Evolutionary conservation across 2,113 vertebrate genomes (phyloP), one percentile per base, ranked within the genome.

Genomic region (Pomatostomus ruficeps): DNA sequence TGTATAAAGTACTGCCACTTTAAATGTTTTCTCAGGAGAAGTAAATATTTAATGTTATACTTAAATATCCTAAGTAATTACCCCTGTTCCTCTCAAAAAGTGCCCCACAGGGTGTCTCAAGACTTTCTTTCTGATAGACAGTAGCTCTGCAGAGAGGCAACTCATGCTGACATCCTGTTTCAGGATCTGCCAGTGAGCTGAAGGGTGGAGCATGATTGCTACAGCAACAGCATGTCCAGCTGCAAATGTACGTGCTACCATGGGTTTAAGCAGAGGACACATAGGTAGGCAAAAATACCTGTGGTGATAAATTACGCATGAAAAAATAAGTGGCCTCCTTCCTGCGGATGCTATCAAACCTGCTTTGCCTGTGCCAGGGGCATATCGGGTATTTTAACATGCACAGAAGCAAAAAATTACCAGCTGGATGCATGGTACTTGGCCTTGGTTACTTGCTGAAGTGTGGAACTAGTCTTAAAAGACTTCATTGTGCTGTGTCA

Each of bases 11-110:
- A 85, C 93, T 96, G 94, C 93, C 91, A 96, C 91, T 96, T 97
- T 91, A 94, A 95, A 97, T 92, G 96, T 96, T 97, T 97, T 96
- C 78, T 89, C 84, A 96, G 92, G 88, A 96, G 83, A 95, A 89
- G 95, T 78, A 96, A 97, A 97, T 96, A 96, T 96, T 96, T 94
- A 96, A 96, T 89, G 73, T 96, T 95, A 89, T 89, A 90, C 84
- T 95, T 96, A 93, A 89, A 95, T 89, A 96, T 89, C 86, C 88
- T 85, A 88, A 93, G 92, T 70, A 96, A 96, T 96, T 92, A 91
- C 57, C 88, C 48, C 48, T 74, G 71, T 92, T 94, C 70, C 83
- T 92, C 83, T 87, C 79, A 91, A 94, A 95, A 68, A 91, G 76
- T 86, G 73, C 91, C 91, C 83, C 66, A 87, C 66, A 57, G 67